Evolutionary conservation across 2,113 vertebrate species (phyloP).

Genomic region (Lathamus discolor): DNA sequence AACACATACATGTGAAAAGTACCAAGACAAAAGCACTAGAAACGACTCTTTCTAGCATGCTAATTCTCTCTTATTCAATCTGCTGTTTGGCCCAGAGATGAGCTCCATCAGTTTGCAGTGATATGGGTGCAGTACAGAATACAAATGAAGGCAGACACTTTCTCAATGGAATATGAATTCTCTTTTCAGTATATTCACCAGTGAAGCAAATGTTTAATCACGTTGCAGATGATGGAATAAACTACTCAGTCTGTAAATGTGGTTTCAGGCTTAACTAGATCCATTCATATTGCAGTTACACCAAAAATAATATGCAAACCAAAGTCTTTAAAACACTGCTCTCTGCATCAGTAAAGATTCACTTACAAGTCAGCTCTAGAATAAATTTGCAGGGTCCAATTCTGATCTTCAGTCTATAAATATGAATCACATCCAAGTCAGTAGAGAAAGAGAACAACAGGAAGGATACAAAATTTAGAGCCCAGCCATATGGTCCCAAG

Average conservation of each 20-base stretch:
- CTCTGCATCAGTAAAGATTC: neutral
- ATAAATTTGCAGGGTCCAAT: neutral
- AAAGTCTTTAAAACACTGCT: neutral
- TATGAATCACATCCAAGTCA: neutral
- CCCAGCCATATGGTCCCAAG: neutral
- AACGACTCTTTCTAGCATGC: conserved; percentile 56
- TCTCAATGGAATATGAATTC: conserved; percentile 53
- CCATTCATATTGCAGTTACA: neutral
- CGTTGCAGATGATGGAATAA: neutral
- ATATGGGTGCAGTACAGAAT: conserved; percentile 52
- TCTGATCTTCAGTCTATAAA: neutral
- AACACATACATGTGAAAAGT: conserved; percentile 50
- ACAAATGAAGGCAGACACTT: conserved; percentile 56
- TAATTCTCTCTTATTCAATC: conserved; percentile 63
- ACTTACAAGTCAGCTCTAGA: neutral
- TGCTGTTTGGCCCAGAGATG: conserved; percentile 44
- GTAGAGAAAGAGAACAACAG: neutral
- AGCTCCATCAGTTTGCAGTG: conserved; percentile 3
- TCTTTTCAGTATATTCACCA: conserved; percentile 46
- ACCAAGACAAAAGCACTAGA: conserved; percentile 52
- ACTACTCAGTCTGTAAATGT: neutral
- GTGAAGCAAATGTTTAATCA: conserved; percentile 30
- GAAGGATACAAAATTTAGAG: neutral
- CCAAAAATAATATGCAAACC: neutral
- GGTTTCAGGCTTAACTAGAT: conserved; percentile 25